Conservation (phyloP, 2,888 invertebrate genomes). For the Macroteleia sp. region DNA sequence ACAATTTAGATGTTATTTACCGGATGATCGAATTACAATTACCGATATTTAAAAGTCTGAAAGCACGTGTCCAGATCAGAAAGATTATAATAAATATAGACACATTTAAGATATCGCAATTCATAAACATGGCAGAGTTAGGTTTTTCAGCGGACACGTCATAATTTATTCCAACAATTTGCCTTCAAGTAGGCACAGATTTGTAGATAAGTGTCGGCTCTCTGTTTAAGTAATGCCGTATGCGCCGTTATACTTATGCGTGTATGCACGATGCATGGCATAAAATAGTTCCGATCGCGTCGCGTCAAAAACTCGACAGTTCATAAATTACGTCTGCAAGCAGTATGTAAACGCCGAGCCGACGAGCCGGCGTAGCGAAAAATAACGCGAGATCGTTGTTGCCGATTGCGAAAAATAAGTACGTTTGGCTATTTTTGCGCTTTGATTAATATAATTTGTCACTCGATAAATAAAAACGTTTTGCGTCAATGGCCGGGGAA, state of each 20-base stretch:
- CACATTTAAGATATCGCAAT: conserved; percentile 31
- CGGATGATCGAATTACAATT: too few species aligned
- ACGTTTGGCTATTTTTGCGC: conserved; percentile 6
- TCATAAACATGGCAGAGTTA: conserved; percentile 34
- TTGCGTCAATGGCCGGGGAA: conserved; percentile 23
- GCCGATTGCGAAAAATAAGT: conserved; percentile 11
- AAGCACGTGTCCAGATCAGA: too few species aligned
- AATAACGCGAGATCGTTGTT: too few species aligned
- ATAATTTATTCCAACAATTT: conserved; percentile 73
- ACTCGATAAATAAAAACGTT: conserved; percentile 19
- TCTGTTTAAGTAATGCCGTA: conserved; percentile 44
- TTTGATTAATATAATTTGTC: conserved; percentile 28
- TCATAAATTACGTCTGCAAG: too few species aligned
- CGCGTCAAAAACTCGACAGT: conserved; percentile 60
- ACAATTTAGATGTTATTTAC: too few species aligned
- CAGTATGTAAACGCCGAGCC: too few species aligned
- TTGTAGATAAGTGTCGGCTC: conserved; percentile 66
- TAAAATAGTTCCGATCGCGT: conserved; percentile 44
- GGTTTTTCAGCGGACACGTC: conserved; percentile 64
- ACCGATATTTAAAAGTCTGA: conserved; percentile 14
- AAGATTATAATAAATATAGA: conserved; percentile 3
- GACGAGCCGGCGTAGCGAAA: background rate
- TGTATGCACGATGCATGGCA: conserved; percentile 41
- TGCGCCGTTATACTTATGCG: conserved; percentile 43
- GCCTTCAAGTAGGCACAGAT: conserved; percentile 69